These are phyloP conservation scores for Eucidaris tribuloides DNA, from an alignment of 35 echinoderm and acorn worm species.

Conservation along the genomic window DNA sequence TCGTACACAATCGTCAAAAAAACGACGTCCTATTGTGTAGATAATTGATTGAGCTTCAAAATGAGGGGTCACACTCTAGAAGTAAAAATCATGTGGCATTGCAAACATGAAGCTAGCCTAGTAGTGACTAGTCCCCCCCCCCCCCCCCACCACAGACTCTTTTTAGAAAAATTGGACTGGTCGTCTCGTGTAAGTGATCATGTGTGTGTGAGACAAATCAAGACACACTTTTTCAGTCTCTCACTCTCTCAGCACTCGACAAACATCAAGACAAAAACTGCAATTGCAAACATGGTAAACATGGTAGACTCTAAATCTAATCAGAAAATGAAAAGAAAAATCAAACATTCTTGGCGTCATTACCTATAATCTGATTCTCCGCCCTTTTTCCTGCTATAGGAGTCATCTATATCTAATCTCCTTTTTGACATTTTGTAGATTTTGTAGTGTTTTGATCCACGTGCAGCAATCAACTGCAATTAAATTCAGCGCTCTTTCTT, in stretches of 20 bases:
- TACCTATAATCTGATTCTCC: constrained; percentile 33
- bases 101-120: too few relatives aligned
- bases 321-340: not conserved
- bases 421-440: constrained; percentile 44
- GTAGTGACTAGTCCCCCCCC: too few relatives aligned
- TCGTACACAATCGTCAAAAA: too few relatives aligned
- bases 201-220: not conserved
- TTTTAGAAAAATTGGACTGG: too few relatives aligned
- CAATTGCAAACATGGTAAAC: not conserved
- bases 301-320: not conserved
- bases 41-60: too few relatives aligned
- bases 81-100: too few relatives aligned
- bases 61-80: too few relatives aligned
- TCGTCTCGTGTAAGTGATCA: not conserved
- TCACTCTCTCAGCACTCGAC: not conserved
- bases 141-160: not conserved
- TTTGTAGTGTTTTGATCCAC: too few relatives aligned
- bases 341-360: not conserved
- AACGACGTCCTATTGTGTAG: too few relatives aligned
- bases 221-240: not conserved
- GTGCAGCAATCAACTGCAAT: too few relatives aligned
- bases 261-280: not conserved
- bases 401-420: constrained; percentile 76
- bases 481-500: too few relatives aligned
- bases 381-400: constrained; percentile 44